phyloP scores from a whole-genome alignment of 2,888 invertebrate species.

The Steromphala cineraria region DNA sequence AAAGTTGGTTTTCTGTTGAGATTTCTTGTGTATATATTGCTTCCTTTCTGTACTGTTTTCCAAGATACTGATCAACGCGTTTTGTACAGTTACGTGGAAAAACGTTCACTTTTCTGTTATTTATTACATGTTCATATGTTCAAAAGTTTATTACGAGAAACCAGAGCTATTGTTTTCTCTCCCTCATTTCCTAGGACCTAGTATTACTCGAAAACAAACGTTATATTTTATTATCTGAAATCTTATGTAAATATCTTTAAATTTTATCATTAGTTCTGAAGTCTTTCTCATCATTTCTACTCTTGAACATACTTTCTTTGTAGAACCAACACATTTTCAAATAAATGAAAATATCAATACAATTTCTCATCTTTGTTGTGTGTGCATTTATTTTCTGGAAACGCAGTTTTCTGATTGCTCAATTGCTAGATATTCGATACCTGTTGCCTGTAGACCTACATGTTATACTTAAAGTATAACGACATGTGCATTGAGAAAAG shows the following conservation, averaged over 20 bases:
- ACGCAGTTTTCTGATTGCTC: too few species aligned
- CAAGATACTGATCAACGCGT: neutral
- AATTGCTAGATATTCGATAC: too few species aligned
- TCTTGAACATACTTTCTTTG: constrained; percentile 2
- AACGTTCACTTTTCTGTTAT: neutral
- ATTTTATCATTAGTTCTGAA: constrained; percentile 2
- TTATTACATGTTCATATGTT: constrained; percentile 20
- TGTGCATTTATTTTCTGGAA: too few species aligned
- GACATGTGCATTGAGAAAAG: too few species aligned
- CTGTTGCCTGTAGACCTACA: too few species aligned
- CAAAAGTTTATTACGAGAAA: neutral
- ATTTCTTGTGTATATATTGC: constrained; percentile 9
- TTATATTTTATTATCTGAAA: neutral
- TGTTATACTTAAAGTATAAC: too few species aligned
- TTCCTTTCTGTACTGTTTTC: neutral
- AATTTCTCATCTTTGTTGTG: too few species aligned
- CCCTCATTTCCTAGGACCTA: neutral
- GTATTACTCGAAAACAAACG: constrained; percentile 15
- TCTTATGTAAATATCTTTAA: neutral
- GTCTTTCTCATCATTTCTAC: constrained; percentile 1
- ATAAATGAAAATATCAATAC: neutral
- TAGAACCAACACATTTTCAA: neutral
- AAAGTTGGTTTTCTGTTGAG: constrained; percentile 7
- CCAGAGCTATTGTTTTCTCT: neutral
- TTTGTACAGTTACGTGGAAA: neutral